Evolutionary conservation across 2,888 invertebrate genomes (phyloP).

Genomic region (Dusona sp.): DNA sequence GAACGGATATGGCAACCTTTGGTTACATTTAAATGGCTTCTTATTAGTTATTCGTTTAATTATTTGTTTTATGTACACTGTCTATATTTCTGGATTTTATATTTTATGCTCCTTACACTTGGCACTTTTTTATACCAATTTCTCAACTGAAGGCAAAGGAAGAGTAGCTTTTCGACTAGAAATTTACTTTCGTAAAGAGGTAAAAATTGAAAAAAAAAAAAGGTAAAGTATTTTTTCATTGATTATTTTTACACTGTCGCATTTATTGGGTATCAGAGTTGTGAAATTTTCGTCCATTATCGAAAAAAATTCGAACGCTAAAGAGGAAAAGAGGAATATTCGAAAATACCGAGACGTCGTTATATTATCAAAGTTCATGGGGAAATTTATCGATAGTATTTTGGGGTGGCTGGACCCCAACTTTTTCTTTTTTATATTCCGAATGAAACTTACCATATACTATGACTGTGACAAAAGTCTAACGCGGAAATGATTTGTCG

Average conservation of each 20-base stretch:
- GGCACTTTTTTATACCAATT: background rate
- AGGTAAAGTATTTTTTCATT: no score
- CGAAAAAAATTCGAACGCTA: background rate
- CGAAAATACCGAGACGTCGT: background rate
- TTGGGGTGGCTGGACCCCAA: background rate
- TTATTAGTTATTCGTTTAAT: constrained; percentile 22
- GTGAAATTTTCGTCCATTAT: background rate
- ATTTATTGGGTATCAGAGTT: background rate
- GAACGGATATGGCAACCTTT: constrained; percentile 21
- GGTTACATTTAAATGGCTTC: constrained; percentile 19
- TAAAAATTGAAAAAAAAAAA: no score
- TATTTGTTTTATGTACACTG: background rate
- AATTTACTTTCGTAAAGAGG: background rate
- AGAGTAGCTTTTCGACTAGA: background rate
- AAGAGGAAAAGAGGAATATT: background rate
- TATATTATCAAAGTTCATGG: background rate
- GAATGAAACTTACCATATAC: constrained; percentile 94
- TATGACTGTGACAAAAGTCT: constrained; percentile 99
- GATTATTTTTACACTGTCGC: no score
- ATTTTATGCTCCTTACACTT: background rate
- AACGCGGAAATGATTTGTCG: constrained; percentile 99
- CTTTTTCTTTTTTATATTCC: background rate
- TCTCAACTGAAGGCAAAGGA: background rate
- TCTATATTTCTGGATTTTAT: background rate
- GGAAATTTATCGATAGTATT: background rate